A percentile compares a stretch with the other conserved stretches of the same genome.
Conservation (phyloP, 2,888 invertebrate genomes). For the Belgica antarctica region DNA sequence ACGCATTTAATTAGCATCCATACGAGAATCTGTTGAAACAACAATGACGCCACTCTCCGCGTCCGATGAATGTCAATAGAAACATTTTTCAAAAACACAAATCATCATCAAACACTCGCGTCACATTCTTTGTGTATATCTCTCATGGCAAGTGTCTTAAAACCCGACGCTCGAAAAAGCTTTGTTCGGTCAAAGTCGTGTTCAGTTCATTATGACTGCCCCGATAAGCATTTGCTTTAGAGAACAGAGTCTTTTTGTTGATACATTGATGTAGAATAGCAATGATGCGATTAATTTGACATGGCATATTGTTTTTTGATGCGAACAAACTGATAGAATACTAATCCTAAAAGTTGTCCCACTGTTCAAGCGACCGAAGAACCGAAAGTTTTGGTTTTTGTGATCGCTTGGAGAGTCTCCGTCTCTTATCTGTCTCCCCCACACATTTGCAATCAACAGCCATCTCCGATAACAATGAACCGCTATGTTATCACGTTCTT, state of each 20-base stretch:
- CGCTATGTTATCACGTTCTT: conserved; percentile 13
- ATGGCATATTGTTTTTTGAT: conserved; percentile 29
- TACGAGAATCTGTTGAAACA: no score
- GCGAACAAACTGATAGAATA: conserved; percentile 28
- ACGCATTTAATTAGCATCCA: conserved; percentile 2
- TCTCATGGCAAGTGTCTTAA: no score
- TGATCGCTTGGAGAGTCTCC: no score
- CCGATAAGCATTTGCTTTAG: no score
- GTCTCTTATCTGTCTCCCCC: not conserved
- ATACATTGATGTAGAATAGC: conserved; percentile 18
- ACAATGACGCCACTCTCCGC: no score
- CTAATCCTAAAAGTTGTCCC: conserved; percentile 8
- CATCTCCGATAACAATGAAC: conserved; percentile 7
- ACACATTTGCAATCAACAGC: conserved; percentile 2
- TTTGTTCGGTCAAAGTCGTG: conserved; percentile 13
- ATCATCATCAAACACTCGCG: no score
- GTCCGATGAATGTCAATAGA: not conserved
- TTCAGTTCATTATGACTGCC: not conserved
- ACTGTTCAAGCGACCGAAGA: not conserved
- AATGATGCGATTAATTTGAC: conserved; percentile 23
- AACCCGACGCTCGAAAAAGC: no score
- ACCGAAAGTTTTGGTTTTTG: not conserved
- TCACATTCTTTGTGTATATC: no score
- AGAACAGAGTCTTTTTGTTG: no score
- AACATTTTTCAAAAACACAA: no score